Percentiles rank a stretch among this genome's conserved stretches.
These are phyloP conservation scores for Lithophane leautieri DNA, from an alignment of 2,888 invertebrate genomes.

Conservation along the genomic window DNA sequence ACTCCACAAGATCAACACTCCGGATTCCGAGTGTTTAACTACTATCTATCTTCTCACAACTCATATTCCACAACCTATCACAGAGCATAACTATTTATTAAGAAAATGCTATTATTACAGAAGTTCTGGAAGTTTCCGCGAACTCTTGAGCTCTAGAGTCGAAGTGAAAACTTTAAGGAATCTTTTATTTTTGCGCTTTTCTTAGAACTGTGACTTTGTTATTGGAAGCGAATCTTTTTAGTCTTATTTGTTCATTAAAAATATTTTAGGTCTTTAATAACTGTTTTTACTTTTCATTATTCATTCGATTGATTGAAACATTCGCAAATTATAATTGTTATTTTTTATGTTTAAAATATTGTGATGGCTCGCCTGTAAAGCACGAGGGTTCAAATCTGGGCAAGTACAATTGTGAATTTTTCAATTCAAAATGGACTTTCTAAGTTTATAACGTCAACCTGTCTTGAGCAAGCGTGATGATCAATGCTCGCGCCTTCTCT, in stretches of 20 bases:
- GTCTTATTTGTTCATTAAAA: conserved; percentile 4
- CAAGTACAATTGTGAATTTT: too few relatives aligned
- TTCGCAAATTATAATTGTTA: background rate
- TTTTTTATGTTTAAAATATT: too few relatives aligned
- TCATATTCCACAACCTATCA: conserved; percentile 54
- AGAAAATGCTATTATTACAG: conserved; percentile 62
- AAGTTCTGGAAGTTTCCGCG: conserved; percentile 45
- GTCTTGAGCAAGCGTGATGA: too few relatives aligned
- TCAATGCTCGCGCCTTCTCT: too few relatives aligned
- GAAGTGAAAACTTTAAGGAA: conserved; percentile 41
- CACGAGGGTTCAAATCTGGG: too few relatives aligned
- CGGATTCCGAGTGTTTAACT: conserved; percentile 20
- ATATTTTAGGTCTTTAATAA: background rate
- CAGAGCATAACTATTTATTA: conserved; percentile 65
- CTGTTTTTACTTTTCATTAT: background rate
- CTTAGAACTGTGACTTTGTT: conserved; percentile 23
- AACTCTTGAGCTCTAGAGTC: conserved; percentile 33
- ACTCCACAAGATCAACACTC: conserved; percentile 16
- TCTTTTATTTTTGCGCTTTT: conserved; percentile 44
- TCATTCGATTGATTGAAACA: background rate
- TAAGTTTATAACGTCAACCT: too few relatives aligned
- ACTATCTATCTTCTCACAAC: conserved; percentile 34
- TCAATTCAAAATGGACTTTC: too few relatives aligned
- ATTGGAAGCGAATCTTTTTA: conserved; percentile 13
- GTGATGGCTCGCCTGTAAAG: too few relatives aligned